Percentiles rank a stretch among this genome's conserved stretches.
These are phyloP conservation scores for Acleris holmiana DNA, from an alignment of 2,888 invertebrate species.

Conservation along the genomic window DNA sequence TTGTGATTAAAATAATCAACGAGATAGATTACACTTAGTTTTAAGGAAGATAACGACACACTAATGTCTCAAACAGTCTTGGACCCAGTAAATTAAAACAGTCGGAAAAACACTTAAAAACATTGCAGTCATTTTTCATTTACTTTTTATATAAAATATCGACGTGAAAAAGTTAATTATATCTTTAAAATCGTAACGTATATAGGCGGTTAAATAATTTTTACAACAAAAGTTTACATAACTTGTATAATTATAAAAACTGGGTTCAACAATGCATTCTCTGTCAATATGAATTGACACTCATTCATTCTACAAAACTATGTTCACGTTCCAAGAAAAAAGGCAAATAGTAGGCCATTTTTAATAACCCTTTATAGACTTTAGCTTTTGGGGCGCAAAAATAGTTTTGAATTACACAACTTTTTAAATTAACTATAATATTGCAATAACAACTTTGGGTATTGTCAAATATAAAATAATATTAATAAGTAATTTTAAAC, in stretches of 20 bases:
- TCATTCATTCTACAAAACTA: slow-evolving; percentile 10
- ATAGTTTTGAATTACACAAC: slow-evolving; percentile 4
- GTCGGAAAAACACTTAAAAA: slow-evolving; percentile 13
- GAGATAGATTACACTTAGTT: slow-evolving; percentile 40
- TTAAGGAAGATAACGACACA: slow-evolving; percentile 35
- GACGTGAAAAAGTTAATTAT: slow-evolving; percentile 8
- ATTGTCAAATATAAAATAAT: background rate
- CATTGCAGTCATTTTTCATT: slow-evolving; percentile 12
- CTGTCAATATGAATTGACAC: slow-evolving; percentile 7
- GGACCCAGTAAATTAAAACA: slow-evolving; percentile 34
- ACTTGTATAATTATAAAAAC: slow-evolving; percentile 7
- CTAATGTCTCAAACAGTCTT: slow-evolving; percentile 28
- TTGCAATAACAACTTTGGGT: background rate
- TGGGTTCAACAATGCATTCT: slow-evolving; percentile 21
- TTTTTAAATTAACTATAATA: background rate
- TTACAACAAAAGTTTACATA: slow-evolving; percentile 1
- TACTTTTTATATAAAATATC: slow-evolving; percentile 7
- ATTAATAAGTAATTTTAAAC: background rate
- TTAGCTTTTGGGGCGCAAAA: slow-evolving; percentile 8
- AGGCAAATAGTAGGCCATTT: too few relatives aligned
- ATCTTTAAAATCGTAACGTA: background rate
- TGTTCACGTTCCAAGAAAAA: background rate
- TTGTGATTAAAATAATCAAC: slow-evolving; percentile 61
- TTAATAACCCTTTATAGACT: background rate
- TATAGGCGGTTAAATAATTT: slow-evolving; percentile 4